Conservation (phyloP, 2,888 invertebrate species). For the Uloborus plumipes region DNA sequence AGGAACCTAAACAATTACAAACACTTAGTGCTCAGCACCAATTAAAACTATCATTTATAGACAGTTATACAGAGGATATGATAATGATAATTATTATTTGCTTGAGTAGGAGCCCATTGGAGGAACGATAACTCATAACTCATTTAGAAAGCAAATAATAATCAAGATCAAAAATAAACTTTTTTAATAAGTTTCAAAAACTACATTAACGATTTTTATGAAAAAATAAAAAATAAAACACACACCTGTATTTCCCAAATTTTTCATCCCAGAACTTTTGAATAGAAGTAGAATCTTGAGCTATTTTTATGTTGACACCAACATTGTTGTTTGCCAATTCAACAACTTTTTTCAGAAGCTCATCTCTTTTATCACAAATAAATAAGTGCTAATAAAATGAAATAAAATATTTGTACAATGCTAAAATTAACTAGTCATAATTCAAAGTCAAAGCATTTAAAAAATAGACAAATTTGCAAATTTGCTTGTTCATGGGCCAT, state of each 20-base stretch:
- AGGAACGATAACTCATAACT: too few relatives aligned
- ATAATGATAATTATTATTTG: too few relatives aligned
- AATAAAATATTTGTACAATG: background rate
- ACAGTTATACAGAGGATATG: too few relatives aligned
- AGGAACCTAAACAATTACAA: too few relatives aligned
- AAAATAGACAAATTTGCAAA: too few relatives aligned
- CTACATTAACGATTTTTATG: background rate
- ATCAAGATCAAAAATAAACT: too few relatives aligned
- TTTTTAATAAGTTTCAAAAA: background rate
- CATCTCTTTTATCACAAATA: slow-evolving; percentile 85
- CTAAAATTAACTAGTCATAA: background rate
- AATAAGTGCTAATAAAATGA: slow-evolving; percentile 81
- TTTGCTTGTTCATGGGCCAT: too few relatives aligned
- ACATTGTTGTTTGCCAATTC: slow-evolving; percentile 86
- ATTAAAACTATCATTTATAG: too few relatives aligned
- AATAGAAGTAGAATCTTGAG: slow-evolving; percentile 84
- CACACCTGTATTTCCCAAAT: slow-evolving; percentile 91
- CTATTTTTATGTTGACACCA: slow-evolving; percentile 85
- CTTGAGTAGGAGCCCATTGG: too few relatives aligned
- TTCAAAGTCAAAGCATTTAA: too few relatives aligned
- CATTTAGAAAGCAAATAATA: too few relatives aligned
- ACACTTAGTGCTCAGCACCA: too few relatives aligned
- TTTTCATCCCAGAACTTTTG: slow-evolving; percentile 89
- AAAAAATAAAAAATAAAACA: slow-evolving; percentile 8
- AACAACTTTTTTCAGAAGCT: slow-evolving; percentile 87